A percentile compares a stretch with the other conserved stretches of the same genome.
phyloP scores from a whole-genome alignment of 2,888 invertebrate species.

The Tuta absoluta region DNA sequence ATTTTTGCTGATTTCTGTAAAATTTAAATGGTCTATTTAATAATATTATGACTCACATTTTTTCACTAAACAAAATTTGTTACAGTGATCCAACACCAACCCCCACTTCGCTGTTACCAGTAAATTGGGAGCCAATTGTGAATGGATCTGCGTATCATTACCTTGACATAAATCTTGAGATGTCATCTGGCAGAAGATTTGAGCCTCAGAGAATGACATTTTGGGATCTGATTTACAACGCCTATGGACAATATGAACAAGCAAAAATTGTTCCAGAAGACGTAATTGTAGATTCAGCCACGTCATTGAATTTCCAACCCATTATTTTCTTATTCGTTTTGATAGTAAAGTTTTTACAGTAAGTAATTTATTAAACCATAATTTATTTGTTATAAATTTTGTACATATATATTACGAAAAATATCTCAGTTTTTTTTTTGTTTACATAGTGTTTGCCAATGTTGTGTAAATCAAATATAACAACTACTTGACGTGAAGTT shows the following conservation, averaged over 20 bases:
- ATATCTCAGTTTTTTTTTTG: no score
- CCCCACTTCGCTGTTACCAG: slow-evolving; percentile 27
- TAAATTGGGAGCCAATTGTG: slow-evolving; percentile 34
- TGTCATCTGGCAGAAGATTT: slow-evolving; percentile 26
- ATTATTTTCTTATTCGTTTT: neutral
- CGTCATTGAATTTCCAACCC: neutral
- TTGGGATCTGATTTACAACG: slow-evolving; percentile 34
- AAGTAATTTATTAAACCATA: no score
- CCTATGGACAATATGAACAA: slow-evolving; percentile 15
- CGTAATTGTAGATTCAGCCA: neutral
- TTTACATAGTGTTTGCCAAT: no score
- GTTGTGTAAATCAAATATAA: no score
- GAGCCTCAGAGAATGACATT: slow-evolving; percentile 34
- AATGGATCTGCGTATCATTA: slow-evolving; percentile 29
- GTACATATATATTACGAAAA: no score
- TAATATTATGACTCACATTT: neutral
- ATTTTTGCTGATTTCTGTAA: no score
- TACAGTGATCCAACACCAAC: slow-evolving; percentile 35
- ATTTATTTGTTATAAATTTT: no score
- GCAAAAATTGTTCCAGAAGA: neutral
- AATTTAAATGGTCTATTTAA: no score
- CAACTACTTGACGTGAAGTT: no score
- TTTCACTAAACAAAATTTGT: neutral
- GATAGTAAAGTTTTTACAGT: neutral
- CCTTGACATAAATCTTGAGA: slow-evolving; percentile 30